Conservation (phyloP, 1,140 invertebrate species). For the Oscheius sp. region DNA sequence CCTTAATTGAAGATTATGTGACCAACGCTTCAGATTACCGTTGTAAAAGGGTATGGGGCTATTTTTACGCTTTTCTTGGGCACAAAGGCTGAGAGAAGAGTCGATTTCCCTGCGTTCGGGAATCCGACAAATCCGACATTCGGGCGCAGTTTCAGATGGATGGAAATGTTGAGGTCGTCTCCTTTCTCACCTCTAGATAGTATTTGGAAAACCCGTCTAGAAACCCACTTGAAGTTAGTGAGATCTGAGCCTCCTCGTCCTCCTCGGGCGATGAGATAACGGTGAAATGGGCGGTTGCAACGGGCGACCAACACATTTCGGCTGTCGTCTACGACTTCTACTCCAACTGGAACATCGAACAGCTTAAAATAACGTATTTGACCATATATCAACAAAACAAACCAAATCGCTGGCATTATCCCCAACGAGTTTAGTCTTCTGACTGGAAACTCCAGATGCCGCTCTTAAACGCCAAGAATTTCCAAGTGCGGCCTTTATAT, state of each 20-base stretch:
- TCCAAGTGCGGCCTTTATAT: conserved; percentile 42
- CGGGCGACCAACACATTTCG: conserved; percentile 42
- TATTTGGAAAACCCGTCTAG: neutral
- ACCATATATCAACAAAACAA: neutral
- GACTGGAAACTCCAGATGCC: conserved; percentile 19
- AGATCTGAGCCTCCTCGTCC: conserved; percentile 52
- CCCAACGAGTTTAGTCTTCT: conserved; percentile 42
- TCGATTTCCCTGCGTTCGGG: conserved; percentile 60
- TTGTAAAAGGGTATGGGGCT: conserved; percentile 56
- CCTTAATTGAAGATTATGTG: neutral
- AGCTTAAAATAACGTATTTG: neutral
- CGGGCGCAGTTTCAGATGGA: conserved; percentile 53
- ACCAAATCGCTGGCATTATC: conserved; percentile 44
- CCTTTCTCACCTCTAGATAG: conserved; percentile 47
- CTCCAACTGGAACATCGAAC: conserved; percentile 49
- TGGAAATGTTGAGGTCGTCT: conserved; percentile 35
- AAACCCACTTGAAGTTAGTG: conserved; percentile 48
- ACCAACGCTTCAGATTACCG: conserved; percentile 31
- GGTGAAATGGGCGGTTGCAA: conserved; percentile 38
- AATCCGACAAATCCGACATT: conserved; percentile 59
- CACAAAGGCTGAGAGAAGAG: conserved; percentile 53
- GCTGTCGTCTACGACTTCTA: conserved; percentile 53
- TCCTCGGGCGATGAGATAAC: conserved; percentile 54
- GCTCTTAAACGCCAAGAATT: conserved; percentile 33
- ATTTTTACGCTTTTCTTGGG: conserved; percentile 55